A percentile compares a stretch with the other conserved stretches of the same genome.
These are phyloP conservation scores for Spodoptera litura DNA, from an alignment of 1,140 invertebrate species.

Conservation along the genomic window DNA sequence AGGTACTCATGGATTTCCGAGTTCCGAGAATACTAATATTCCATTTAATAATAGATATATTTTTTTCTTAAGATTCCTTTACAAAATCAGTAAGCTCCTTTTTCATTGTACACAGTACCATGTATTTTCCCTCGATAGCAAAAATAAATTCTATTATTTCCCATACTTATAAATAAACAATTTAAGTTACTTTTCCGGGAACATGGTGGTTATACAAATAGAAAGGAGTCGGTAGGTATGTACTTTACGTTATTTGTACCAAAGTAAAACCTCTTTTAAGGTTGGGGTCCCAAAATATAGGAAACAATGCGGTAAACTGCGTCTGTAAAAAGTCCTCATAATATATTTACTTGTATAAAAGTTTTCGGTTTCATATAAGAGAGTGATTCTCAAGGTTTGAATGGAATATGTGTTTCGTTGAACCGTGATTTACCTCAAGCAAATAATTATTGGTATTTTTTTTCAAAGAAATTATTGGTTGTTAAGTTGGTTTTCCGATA, in stretches of 20 bases:
- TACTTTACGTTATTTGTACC: not conserved
- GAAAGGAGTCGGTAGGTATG: not conserved
- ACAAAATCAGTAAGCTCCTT: too few relatives aligned
- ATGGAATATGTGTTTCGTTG: too few relatives aligned
- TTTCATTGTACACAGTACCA: too few relatives aligned
- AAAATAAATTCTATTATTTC: not conserved
- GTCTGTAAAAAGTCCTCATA: not conserved
- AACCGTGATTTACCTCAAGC: too few relatives aligned
- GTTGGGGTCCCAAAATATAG: not conserved
- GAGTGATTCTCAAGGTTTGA: not conserved
- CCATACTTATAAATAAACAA: not conserved
- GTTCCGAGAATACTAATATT: too few relatives aligned
- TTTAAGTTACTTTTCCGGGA: not conserved
- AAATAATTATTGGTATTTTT: too few relatives aligned
- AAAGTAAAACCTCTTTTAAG: not conserved
- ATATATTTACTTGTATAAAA: not conserved
- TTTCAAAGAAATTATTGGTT: too few relatives aligned
- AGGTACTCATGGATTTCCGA: too few relatives aligned
- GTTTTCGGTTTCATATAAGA: not conserved
- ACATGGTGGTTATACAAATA: not conserved
- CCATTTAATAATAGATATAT: too few relatives aligned
- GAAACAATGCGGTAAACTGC: slow-evolving; percentile 9
- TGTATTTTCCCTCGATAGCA: too few relatives aligned
- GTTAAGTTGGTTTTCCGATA: too few relatives aligned
- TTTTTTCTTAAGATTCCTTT: too few relatives aligned